These are phyloP conservation scores for Pachypeltis micranthus DNA, from an alignment of 1,140 invertebrate genomes.

Conservation along the genomic window DNA sequence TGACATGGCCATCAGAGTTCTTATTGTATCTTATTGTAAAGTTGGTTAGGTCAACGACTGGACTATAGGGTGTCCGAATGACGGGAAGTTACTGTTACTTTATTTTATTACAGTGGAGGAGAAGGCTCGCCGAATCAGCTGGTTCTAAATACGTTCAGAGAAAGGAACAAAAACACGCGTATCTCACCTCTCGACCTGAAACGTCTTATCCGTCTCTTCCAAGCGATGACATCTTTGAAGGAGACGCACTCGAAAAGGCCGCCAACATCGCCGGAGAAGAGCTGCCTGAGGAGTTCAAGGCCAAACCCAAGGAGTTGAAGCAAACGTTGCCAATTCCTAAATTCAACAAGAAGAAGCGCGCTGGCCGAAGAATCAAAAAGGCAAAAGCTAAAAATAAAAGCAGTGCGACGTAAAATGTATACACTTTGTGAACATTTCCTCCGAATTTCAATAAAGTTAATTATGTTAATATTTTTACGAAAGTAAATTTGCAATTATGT, in stretches of 20 bases:
- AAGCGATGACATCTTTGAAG: constrained; percentile 45
- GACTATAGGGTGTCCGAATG: too few relatives aligned
- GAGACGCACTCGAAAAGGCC: constrained; percentile 37
- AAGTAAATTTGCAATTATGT: too few relatives aligned
- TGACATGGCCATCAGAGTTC: constrained; percentile 7
- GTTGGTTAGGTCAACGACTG: too few relatives aligned
- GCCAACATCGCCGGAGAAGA: constrained; percentile 24
- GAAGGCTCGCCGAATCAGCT: constrained; percentile 51
- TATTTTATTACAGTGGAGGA: constrained; percentile 45
- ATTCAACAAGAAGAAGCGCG: constrained; percentile 12
- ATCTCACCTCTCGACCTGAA: constrained; percentile 54
- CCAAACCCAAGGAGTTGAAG: not conserved
- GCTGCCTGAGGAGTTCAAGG: not conserved
- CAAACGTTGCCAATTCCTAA: constrained; percentile 5
- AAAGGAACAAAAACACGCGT: constrained; percentile 63
- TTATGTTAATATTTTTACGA: too few relatives aligned
- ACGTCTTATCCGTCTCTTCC: constrained; percentile 51
- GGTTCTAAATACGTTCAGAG: constrained; percentile 65
- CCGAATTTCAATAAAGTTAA: too few relatives aligned
- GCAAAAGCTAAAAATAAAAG: not conserved
- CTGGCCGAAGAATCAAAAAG: constrained; percentile 12
- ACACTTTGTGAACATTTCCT: too few relatives aligned
- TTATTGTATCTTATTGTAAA: not conserved
- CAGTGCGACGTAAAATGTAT: too few relatives aligned
- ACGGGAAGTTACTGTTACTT: constrained; percentile 5